Evolutionary conservation across 2,113 vertebrate species (phyloP), one percentile per base, ranked within the genome.

Genomic region (Cynocephalus volans): DNA sequence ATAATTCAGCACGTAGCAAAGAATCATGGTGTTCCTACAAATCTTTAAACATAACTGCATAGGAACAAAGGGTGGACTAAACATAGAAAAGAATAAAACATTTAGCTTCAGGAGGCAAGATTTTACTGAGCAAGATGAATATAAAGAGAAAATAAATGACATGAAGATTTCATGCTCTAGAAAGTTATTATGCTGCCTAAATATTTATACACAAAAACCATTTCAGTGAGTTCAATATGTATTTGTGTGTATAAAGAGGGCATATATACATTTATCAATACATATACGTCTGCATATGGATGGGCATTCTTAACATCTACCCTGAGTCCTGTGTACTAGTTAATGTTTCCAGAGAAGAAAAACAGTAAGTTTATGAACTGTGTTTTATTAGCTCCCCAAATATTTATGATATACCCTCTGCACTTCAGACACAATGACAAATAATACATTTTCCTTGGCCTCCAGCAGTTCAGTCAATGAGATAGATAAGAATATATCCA

Each of bases 51-150:
- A 31, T 24, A 84, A 81, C 65, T 69, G 72, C 75, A 48, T 1
- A 92, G 65, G 72, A 96, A 90, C 90, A 93, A 97, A 97, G 50
- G 82, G 13, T 8, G 31, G 24, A 83, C 15, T 83, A 79, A 89
- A 92, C 50, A 67, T 0, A 62, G 93, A 73, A 33, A 70, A 18
- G 31, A 90, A 76, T 48, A 72, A 87, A 92, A 28, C 21, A n/a
- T 79, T 87, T 56, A 60, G 24, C 83, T 90, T 60, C 23, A 87
- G 64, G 65, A 96, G 41, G 52, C 76, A 80, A 92, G 62, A 60
- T 58, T 93, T 92, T 87, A 54, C 80, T 52, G 41, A 81, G 36
- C 52, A 8, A 12, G 12, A 26, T 64, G 81, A 96, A 73, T 80
- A 92, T 28, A 62, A 86, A 96, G 48, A 87, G 56, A 96, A 92